Evolutionary conservation across 2,113 vertebrate genomes (phyloP).

Genomic region (Piprites chloris): DNA sequence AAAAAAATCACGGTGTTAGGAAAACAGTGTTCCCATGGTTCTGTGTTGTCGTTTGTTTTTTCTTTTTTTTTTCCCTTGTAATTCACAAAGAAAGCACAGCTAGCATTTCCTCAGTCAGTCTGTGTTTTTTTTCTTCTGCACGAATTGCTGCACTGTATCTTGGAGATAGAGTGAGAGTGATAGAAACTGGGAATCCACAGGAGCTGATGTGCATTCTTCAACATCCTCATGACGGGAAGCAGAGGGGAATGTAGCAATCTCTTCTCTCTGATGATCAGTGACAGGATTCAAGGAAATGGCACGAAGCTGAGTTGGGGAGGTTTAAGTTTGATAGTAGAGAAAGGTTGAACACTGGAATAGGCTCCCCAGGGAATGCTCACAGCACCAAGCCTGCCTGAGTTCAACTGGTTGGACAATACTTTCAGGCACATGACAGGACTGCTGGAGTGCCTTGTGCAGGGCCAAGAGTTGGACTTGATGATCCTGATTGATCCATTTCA

Average conservation of each 20-base stretch:
- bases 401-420: background rate
- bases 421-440: background rate
- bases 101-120: background rate
- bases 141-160: background rate
- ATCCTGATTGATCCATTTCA: background rate
- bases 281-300: background rate
- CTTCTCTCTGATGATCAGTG: background rate
- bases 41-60: background rate
- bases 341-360: background rate
- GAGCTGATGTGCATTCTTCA: background rate
- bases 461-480: accelerated
- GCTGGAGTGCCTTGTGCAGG: background rate
- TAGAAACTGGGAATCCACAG: background rate
- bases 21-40: background rate
- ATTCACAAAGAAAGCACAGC: background rate
- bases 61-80: no score
- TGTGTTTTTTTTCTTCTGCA: background rate
- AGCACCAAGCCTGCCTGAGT: background rate
- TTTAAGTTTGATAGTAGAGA: background rate
- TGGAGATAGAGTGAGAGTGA: background rate
- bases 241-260: background rate
- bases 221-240: no score
- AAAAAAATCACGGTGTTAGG: background rate
- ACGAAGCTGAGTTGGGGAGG: background rate
- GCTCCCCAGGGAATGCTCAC: background rate